Percentiles rank a stretch among this genome's conserved stretches.
These are phyloP conservation scores for Pristionchus arcanus DNA, from an alignment of 2,888 invertebrate species.

Conservation along the genomic window DNA sequence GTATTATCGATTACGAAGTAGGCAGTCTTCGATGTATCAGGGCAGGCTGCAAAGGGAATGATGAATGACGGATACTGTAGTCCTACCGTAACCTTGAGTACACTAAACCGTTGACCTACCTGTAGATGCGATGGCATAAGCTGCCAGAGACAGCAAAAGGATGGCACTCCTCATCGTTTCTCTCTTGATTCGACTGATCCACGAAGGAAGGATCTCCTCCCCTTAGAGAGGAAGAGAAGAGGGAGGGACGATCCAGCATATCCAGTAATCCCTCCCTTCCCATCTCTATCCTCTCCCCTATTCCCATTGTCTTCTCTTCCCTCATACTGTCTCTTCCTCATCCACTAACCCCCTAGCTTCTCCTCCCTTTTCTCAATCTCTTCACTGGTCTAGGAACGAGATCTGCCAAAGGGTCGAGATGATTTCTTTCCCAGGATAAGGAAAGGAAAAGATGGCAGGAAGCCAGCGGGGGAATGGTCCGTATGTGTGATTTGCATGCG, in stretches of 20 bases:
- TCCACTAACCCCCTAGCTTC: not conserved
- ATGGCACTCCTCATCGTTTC: slow-evolving; percentile 30
- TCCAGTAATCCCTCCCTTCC: slow-evolving; percentile 49
- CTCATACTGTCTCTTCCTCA: slow-evolving; percentile 43
- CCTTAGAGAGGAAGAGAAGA: slow-evolving; percentile 20
- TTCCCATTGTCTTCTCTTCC: slow-evolving; percentile 15
- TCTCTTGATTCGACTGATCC: slow-evolving; percentile 27
- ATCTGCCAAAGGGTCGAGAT: slow-evolving; percentile 42
- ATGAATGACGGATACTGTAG: not conserved
- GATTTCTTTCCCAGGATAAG: not conserved
- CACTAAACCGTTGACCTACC: slow-evolving; percentile 27
- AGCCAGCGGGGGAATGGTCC: slow-evolving; percentile 24
- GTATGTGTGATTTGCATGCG: slow-evolving; percentile 47
- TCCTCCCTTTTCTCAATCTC: slow-evolving; percentile 39
- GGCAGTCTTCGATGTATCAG: slow-evolving; percentile 50
- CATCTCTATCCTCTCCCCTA: slow-evolving; percentile 34
- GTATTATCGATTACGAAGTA: slow-evolving; percentile 71
- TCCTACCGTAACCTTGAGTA: not conserved
- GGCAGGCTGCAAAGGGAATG: slow-evolving; percentile 11
- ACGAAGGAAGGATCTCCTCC: slow-evolving; percentile 31
- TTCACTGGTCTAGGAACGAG: slow-evolving; percentile 36
- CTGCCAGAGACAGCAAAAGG: slow-evolving; percentile 41
- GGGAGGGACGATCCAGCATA: slow-evolving; percentile 54
- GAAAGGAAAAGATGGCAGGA: not conserved
- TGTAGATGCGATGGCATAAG: not conserved